Evolutionary conservation across 2,888 invertebrate genomes (phyloP), one percentile per base, ranked within the genome.

Genomic region (Ernsta delagoae): DNA sequence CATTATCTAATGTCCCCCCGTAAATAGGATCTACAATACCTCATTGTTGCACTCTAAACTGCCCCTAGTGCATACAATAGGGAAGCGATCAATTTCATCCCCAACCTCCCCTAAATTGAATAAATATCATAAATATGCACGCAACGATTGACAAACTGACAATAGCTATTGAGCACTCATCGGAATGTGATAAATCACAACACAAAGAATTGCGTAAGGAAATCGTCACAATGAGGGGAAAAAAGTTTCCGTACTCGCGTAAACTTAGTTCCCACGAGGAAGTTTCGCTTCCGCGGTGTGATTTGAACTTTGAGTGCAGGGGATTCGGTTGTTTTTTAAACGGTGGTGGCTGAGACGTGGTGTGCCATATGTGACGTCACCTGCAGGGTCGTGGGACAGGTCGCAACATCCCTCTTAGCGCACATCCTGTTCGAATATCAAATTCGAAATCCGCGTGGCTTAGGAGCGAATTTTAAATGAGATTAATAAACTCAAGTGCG

Each of bases 301-400:
- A 56, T 34, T 9, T 70, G 36, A 61, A 74, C 75, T 60, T 68
- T 81, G 75, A 0, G 31, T 59, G 0, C 0, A 0, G 0, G 12
- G 1, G 43, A 1, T 69, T 78, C 74, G 75, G 56, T 31, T 48
- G 48, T 5, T 50, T 70, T 64, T 73, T 31, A 71, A 41, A n/a
- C 66, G 65, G 41, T n/a, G 24, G 31, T 7, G 36, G n/a, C 50
- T n/a, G 48, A 34, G 7, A 11, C 24, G 59, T 39, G 63, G 11
- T 1, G 67, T 75, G 74, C 79, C 81, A 82, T 77, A 80, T 82
- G 83, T 79, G 79, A 77, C 83, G 85, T 85, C 89, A 90, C 90
- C 90, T 90, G 89, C 83, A 77, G 87, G 90, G 88, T 89, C 92
- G 89, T 90, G 90, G 81, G 91, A 90, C 85, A 88, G 88, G 90